Percentiles rank a stretch among this genome's conserved stretches.
Evolutionary conservation across 2,113 vertebrate genomes (phyloP).

Genomic region (Sminthopsis crassicaudata): DNA sequence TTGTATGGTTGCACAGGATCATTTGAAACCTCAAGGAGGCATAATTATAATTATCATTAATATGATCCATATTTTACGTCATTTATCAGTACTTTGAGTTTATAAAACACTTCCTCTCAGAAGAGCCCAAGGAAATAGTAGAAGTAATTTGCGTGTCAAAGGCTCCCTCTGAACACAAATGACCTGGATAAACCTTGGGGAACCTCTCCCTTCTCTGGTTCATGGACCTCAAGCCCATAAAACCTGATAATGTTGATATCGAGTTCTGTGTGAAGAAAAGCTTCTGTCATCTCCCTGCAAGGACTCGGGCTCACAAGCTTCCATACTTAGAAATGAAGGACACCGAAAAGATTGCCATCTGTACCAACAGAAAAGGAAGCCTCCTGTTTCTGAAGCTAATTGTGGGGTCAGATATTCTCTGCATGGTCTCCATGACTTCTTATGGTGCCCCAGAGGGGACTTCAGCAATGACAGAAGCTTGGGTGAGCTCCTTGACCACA

Average conservation of each 20-base stretch:
- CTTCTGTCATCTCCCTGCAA: neutral
- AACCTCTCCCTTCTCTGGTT: neutral
- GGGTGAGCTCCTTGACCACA: neutral
- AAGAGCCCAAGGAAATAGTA: neutral
- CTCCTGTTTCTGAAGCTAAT: neutral
- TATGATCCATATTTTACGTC: neutral
- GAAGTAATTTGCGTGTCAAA: neutral
- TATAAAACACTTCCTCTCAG: neutral
- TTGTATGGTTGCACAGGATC: neutral
- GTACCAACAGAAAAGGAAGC: neutral
- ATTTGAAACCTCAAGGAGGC: neutral
- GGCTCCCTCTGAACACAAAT: neutral
- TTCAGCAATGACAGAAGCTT: neutral
- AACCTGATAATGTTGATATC: neutral
- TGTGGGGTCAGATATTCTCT: neutral
- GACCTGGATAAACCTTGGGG: neutral
- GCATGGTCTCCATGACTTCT: neutral
- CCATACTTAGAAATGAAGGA: neutral
- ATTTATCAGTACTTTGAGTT: neutral
- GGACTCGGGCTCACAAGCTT: neutral
- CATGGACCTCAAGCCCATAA: neutral
- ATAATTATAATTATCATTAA: neutral
- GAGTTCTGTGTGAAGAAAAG: neutral
- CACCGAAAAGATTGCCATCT: neutral
- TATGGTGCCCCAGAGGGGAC: neutral